These are phyloP conservation scores for Heliocidaris erythrogramma DNA, from an alignment of 35 echinoderm and acorn worm species.

Conservation along the genomic window DNA sequence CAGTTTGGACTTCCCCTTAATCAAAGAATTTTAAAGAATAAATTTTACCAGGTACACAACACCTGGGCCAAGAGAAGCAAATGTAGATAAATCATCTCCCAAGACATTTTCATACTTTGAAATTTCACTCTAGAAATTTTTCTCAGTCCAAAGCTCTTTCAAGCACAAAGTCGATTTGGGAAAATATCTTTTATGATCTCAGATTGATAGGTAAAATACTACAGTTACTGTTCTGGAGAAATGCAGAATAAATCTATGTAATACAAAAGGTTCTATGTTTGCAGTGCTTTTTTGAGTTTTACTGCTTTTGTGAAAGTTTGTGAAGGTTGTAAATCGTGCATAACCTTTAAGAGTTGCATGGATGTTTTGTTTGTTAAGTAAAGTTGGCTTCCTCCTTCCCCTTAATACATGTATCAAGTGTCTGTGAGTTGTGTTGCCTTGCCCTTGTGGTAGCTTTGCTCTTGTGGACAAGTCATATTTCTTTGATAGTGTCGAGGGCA, in stretches of 20 bases:
- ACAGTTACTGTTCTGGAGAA: too few relatives aligned
- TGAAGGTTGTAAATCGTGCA: not conserved
- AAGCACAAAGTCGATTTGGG: not conserved
- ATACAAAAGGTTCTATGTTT: not conserved
- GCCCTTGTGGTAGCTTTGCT: not conserved
- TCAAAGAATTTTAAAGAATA: too few relatives aligned
- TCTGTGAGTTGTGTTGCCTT: not conserved
- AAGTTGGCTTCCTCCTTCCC: not conserved
- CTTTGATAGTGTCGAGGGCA: not conserved
- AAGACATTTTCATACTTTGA: not conserved
- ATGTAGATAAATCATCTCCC: not conserved
- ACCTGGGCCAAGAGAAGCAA: too few relatives aligned
- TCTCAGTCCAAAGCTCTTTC: not conserved
- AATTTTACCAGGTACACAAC: too few relatives aligned
- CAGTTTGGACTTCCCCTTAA: too few relatives aligned
- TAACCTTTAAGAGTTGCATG: not conserved
- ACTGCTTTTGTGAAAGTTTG: not conserved
- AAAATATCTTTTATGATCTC: not conserved
- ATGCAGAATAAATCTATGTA: not conserved
- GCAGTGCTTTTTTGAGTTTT: not conserved
- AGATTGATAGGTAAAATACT: not conserved
- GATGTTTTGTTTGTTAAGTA: not conserved
- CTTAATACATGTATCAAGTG: not conserved
- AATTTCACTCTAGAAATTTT: not conserved
- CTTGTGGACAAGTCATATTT: not conserved